Base-by-base conservation (phyloP, 2,113 vertebrate species). In the Malaclemys terrapin region DNA sequence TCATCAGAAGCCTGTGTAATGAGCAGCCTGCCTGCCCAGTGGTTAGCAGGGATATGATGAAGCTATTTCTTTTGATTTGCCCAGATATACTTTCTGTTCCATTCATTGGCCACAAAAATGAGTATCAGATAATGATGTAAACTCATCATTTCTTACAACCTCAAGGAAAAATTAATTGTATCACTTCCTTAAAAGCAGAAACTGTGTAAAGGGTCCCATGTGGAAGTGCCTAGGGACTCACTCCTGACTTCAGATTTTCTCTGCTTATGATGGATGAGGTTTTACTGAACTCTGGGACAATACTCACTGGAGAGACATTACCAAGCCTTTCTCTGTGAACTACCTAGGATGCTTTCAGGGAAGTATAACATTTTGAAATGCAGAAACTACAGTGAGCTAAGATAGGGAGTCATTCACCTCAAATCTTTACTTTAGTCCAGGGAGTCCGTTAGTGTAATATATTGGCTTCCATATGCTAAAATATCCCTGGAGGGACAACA, bases 111-210 rank as follows among this genome's bases (percentile, higher is more conserved):
- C 22, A 86, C 75, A 94, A 83, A 93, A 78, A 94, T 83, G 56
- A 96, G 54, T 84, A 93, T 92, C 89, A 97, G 85, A 91, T 96
- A 96, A 95, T 52, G 93, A 94, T 82, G 84, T 76, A 91, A 96
- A 94, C 25, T 47, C 79, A 85, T 84, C 57, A 35, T 25, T 89
- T 92, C 80, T 93, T 87, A 52, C 42, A 89, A 14, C 75, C 92
- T 80, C 76, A 95, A 93, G 88, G 49, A 92, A 29, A 95, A 91
- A 93, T 91, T 91, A 93, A 72, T 79, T 91, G 78, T 82, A 89
- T 56, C 79, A 87, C 85, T 94, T 78, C 72, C 78, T 96, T 62
- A 93, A 95, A 93, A 91, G 83, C 27, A 50, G 88, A 94, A 92
- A 84, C 31, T 25, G 10, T 86, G 31, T 79, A 65, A 85, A 84